A percentile compares a stretch with the other conserved stretches of the same genome.
phyloP scores from a whole-genome alignment of 2,888 invertebrate genomes.

The Anaspis maculata region DNA sequence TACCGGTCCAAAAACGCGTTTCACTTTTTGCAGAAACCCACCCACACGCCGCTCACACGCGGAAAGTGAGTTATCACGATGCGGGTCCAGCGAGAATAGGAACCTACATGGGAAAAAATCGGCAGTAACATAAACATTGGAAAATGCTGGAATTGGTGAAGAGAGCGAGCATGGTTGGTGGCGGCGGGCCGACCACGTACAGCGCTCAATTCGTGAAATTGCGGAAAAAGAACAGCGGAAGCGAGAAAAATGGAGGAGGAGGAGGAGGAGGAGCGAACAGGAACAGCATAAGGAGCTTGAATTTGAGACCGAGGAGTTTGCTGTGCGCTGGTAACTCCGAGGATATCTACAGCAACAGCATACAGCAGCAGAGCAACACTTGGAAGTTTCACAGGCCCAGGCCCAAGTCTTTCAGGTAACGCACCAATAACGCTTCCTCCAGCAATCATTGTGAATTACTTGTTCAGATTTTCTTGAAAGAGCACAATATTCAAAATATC shows the following conservation, averaged over 20 bases:
- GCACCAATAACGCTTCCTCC: not conserved
- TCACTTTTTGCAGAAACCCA: too few species aligned
- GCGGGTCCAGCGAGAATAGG: too few species aligned
- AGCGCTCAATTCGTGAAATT: constrained; percentile 25
- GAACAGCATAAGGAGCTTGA: constrained; percentile 23
- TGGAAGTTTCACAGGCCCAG: constrained; percentile 40
- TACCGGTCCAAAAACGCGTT: too few species aligned
- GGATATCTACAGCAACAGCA: constrained; percentile 29
- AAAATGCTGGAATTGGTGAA: constrained; percentile 32
- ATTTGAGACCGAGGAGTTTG: constrained; percentile 35
- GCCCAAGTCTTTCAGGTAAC: constrained; percentile 37
- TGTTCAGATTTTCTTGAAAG: too few species aligned
- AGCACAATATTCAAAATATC: too few species aligned
- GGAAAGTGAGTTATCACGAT: too few species aligned
- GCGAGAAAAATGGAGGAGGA: constrained; percentile 27
- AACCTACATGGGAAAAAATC: too few species aligned
- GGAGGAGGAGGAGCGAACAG: too few species aligned
- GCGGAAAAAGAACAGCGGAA: constrained; percentile 30
- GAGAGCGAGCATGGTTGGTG: constrained; percentile 25
- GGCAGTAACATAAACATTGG: too few species aligned
- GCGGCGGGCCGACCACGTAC: constrained; percentile 23
- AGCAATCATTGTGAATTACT: not conserved
- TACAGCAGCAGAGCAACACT: constrained; percentile 37
- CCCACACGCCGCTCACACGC: too few species aligned
- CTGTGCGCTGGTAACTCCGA: constrained; percentile 32